Evolutionary conservation across 2,888 invertebrate species (phyloP).

Genomic region (Oscheius sp.): DNA sequence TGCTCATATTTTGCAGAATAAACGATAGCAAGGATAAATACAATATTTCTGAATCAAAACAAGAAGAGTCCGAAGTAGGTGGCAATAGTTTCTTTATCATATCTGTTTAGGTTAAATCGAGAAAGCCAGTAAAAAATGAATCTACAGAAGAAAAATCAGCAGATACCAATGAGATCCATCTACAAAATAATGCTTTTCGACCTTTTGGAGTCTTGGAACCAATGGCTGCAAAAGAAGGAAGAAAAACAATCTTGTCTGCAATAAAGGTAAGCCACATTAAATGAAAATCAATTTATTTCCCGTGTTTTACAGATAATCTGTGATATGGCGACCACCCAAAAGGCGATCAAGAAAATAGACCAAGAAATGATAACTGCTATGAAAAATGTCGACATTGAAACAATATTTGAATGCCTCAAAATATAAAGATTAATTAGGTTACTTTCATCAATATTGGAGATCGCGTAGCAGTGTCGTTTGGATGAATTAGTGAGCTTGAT

Average conservation of each 20-base stretch:
- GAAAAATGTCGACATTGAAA: slow-evolving; percentile 11
- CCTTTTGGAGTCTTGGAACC: slow-evolving; percentile 55
- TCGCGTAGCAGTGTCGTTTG: background rate
- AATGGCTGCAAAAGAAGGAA: slow-evolving; percentile 44
- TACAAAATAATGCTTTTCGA: slow-evolving; percentile 36
- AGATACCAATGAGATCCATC: slow-evolving; percentile 8
- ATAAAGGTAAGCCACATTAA: slow-evolving; percentile 32
- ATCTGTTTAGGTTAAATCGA: background rate
- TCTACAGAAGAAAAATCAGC: background rate
- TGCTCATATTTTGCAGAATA: background rate
- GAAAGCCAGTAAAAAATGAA: background rate
- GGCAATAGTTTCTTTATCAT: too few species aligned
- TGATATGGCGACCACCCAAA: slow-evolving; percentile 22
- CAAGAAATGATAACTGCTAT: slow-evolving; percentile 8
- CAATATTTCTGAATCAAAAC: background rate
- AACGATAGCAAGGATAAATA: background rate
- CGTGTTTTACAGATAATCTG: slow-evolving; percentile 20
- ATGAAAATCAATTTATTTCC: slow-evolving; percentile 8
- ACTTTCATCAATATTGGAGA: background rate
- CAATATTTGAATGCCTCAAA: slow-evolving; percentile 13
- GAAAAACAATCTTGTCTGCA: slow-evolving; percentile 37
- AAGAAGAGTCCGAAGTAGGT: background rate
- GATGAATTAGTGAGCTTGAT: slow-evolving; percentile 39
- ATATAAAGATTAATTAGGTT: slow-evolving; percentile 3
- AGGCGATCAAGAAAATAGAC: slow-evolving; percentile 17